Evolutionary conservation across 2,888 invertebrate genomes (phyloP).

Genomic region (Trissoscelio sp.): DNA sequence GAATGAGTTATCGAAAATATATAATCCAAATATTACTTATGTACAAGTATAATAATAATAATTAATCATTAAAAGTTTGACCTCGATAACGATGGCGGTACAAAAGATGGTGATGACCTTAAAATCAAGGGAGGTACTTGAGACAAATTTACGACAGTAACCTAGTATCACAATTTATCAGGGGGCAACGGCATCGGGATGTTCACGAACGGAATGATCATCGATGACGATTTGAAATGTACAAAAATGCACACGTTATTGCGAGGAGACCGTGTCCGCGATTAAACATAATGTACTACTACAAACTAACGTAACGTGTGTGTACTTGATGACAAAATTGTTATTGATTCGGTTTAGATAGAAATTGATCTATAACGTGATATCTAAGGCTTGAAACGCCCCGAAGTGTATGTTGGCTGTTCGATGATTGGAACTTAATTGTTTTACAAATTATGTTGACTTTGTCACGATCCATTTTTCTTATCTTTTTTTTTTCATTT

Average conservation of each 20-base stretch:
- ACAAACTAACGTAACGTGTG: constrained; percentile 61
- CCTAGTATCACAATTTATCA: constrained; percentile 68
- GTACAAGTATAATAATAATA: constrained; percentile 56
- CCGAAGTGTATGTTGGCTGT: constrained; percentile 23
- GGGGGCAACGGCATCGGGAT: constrained; percentile 53
- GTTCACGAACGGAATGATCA: constrained; percentile 61
- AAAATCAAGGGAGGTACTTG: constrained; percentile 60
- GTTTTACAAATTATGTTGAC: constrained; percentile 36
- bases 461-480: constrained; percentile 41
- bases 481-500: constrained; percentile 28
- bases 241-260: constrained; percentile 63
- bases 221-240: constrained; percentile 57
- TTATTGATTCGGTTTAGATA: constrained; percentile 39
- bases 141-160: constrained; percentile 65
- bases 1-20: constrained; percentile 64
- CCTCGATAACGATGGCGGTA: constrained; percentile 55
- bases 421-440: constrained; percentile 42
- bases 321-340: constrained; percentile 32
- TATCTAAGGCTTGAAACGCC: constrained; percentile 64
- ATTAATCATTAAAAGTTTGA: constrained; percentile 39
- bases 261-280: constrained; percentile 32
- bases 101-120: constrained; percentile 63
- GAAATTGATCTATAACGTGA: constrained; percentile 66
- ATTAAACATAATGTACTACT: constrained; percentile 47
- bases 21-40: constrained; percentile 60